Base-by-base conservation (phyloP, 2,113 vertebrate genomes). In the Vulpes lagopus region DNA sequence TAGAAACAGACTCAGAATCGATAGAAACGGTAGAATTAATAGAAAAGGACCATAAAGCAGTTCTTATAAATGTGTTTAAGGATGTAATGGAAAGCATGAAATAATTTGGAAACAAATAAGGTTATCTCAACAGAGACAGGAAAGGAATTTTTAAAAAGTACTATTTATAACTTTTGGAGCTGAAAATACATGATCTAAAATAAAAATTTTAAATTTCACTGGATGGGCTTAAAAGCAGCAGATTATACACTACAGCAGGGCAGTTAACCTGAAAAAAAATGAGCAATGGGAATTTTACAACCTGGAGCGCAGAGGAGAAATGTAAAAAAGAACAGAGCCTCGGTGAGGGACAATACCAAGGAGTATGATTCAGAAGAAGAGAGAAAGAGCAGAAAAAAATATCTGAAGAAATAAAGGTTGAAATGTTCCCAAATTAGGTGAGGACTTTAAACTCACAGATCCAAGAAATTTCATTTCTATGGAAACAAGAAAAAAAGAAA, bases 1-100 rank as follows among this genome's bases (percentile, higher is more conserved):
- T 49, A 79, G 71, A 74, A 82, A 80, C 30, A 84, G 32, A 82
- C 2, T 91, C 38, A 76, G n/a, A 95, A 82, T 59, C 51, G 73
- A 87, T 43, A 67, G 20, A 86, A 59, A 78, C 55, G 53, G 76
- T 35, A 20, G 38, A 87, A 79, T 94, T 69, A 81, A 91, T 85
- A 94, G 49, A 59, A 88, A 73, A 95, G 17, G 64, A 84, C 79
- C 69, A 94, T 71, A 92, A 94, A 95, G 79, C 10, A 76, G 57
- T 23, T 94, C 35, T 74, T 81, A 84, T 49, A 94, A 89, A 57
- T 93, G 65, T 60, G 43, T 74, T 94, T 67, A 74, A 59, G 2
- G 10, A 92, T 74, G 1, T 60, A 80, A 88, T 35, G 49, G 43
- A 95, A 94, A 80, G 76, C 30, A 91, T 69, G 27, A 87, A 93